phyloP scores from a whole-genome alignment of 2,888 invertebrate species.

The Dicycla oo region DNA sequence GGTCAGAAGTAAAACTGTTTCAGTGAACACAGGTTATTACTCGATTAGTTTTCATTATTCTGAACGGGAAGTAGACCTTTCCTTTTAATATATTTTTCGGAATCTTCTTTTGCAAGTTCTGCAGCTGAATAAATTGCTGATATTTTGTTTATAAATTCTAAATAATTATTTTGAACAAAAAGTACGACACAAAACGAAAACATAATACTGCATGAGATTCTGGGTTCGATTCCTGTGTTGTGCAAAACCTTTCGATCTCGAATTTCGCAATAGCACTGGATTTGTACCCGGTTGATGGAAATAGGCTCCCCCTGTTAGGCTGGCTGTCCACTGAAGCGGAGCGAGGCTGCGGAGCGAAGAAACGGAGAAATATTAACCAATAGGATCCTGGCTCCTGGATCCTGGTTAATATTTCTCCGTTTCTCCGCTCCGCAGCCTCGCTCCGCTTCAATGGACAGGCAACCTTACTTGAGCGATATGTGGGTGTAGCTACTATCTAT shows the following conservation, averaged over 20 bases:
- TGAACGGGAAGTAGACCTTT: background rate
- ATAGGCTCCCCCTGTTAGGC: background rate
- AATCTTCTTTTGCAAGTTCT: background rate
- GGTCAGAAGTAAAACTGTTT: slow-evolving; percentile 17
- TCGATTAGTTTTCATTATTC: slow-evolving; percentile 26
- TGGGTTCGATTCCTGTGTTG: background rate
- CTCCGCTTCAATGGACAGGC: too few species aligned
- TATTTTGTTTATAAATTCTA: background rate
- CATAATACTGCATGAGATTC: background rate
- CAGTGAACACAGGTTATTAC: slow-evolving; percentile 11
- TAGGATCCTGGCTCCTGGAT: too few species aligned
- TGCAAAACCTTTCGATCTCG: background rate
- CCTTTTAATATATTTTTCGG: background rate
- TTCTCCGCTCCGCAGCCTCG: too few species aligned
- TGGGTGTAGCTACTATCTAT: background rate
- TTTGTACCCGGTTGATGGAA: background rate
- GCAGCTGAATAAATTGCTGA: background rate
- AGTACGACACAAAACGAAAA: background rate
- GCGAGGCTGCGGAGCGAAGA: too few species aligned
- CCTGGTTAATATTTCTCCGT: too few species aligned
- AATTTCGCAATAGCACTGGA: background rate
- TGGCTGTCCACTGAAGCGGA: too few species aligned
- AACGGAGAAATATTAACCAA: too few species aligned
- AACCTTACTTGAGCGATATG: background rate
- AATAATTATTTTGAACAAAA: background rate